Evolutionary conservation across 2,888 invertebrate species (phyloP), one percentile per base, ranked within the genome.

Genomic region (Sphaeridia pumilis): DNA sequence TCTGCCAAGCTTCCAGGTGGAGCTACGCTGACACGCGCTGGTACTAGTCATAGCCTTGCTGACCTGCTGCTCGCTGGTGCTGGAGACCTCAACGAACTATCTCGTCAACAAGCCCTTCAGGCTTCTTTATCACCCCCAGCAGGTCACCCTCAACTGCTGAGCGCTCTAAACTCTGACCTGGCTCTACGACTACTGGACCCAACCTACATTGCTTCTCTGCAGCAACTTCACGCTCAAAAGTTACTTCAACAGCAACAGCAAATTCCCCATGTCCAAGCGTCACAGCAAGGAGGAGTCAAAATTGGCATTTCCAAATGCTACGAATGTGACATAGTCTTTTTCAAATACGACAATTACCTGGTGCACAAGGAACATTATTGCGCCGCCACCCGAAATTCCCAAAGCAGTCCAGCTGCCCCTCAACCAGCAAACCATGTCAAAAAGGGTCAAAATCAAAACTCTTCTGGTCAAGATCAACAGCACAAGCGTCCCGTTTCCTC

Each of bases 271-370:
- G 62, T 27, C 46, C 60, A 20, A 49, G 78, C 46, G 26, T 14
- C 3, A 14, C 85, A 86, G 1, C 84, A 86, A 68, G 85, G 87
- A 48, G 77, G 87, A 58, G 86, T 88, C 48, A 90, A 90, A 67
- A 87, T 89, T 70, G 90, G 89, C 42, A 87, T 90, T n/a, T 92
- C 90, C 28, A 90, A 90, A 72, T 95, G 95, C 74, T 84, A 87
- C 67, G 93, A 94, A 69, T 95, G 94, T 75, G 93, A 93, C 71
- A 94, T 95, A 56, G 93, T 93, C 2, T 95, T 95, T 70, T 94
- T 90, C 73, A 89, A 89, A 66, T 86, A 87, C 68, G 94, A 95
- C 70, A 95, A 92, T 72, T 94, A 88, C 68, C 76, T 90, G 48
- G 83, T 90, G 1, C 94, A 95, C 71, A 94, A 93, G 70, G 85